These are phyloP conservation scores for Cryptoblepharus egeriae DNA, from an alignment of 2,797 vertebrate genomes.

Conservation along the genomic window DNA sequence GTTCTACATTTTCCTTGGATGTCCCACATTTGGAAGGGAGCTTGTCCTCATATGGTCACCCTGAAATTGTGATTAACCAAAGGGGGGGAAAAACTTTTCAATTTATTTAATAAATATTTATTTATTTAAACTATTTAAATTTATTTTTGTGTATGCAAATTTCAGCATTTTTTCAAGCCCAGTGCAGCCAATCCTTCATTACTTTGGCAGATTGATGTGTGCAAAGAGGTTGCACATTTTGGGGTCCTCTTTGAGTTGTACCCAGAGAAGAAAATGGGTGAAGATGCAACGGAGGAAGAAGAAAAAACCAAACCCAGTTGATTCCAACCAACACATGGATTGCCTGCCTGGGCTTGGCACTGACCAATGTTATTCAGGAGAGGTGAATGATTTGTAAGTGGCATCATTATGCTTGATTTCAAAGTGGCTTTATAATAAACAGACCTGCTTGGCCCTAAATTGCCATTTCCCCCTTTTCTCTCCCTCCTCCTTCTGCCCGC, in stretches of 20 bases:
- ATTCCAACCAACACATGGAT: neutral
- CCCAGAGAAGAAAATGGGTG: neutral
- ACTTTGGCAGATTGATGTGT: no score
- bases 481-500: neutral
- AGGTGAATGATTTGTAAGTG: constrained; percentile 21
- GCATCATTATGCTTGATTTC: neutral
- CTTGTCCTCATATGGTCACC: no score
- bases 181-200: no score
- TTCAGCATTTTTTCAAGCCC: neutral
- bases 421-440: constrained; percentile 28
- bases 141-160: no score
- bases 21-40: no score
- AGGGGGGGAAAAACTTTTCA: no score
- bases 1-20: no score
- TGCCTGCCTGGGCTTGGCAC: neutral
- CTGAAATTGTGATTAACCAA: no score
- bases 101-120: no score
- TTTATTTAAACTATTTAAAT: no score
- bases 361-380: neutral
- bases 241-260: neutral
- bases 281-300: constrained; percentile 3
- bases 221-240: no score
- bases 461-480: constrained; percentile 1
- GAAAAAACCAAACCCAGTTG: neutral
- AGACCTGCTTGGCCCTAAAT: constrained; percentile 38